phyloP scores from a whole-genome alignment of 2,113 vertebrate species.

The Rhabdomys dilectus region DNA sequence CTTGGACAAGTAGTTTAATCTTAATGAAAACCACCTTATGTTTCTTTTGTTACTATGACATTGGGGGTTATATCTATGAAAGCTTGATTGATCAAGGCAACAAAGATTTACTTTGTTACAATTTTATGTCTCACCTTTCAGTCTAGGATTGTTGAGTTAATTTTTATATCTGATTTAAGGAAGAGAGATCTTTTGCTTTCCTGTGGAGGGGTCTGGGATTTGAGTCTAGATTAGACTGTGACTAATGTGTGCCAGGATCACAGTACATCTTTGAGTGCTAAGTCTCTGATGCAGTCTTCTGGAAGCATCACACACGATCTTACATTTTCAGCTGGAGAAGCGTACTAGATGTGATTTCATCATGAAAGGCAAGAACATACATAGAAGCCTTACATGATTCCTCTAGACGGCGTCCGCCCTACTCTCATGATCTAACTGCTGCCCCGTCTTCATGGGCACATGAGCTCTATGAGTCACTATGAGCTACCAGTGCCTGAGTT shows the following conservation, averaged over 20 bases:
- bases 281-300: neutral
- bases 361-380: neutral
- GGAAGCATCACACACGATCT: neutral
- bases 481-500: neutral
- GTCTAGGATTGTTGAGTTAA: neutral
- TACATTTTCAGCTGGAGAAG: neutral
- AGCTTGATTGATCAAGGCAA: neutral
- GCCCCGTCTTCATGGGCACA: neutral
- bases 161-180: neutral
- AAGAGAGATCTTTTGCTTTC: slow-evolving; percentile 4
- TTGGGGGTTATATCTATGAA: neutral
- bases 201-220: neutral
- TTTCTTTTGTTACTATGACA: neutral
- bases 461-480: neutral
- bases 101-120: neutral
- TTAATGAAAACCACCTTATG: slow-evolving; percentile 10
- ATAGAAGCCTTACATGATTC: neutral
- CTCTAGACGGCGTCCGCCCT: neutral
- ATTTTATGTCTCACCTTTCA: neutral
- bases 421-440: neutral
- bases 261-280: neutral
- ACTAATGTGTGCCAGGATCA: neutral
- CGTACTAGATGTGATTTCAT: neutral
- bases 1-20: neutral
- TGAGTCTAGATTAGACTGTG: neutral